A percentile compares a stretch with the other conserved stretches of the same genome.
These are phyloP conservation scores for Litocranius walleri DNA, from an alignment of 2,113 vertebrate species.

Conservation along the genomic window DNA sequence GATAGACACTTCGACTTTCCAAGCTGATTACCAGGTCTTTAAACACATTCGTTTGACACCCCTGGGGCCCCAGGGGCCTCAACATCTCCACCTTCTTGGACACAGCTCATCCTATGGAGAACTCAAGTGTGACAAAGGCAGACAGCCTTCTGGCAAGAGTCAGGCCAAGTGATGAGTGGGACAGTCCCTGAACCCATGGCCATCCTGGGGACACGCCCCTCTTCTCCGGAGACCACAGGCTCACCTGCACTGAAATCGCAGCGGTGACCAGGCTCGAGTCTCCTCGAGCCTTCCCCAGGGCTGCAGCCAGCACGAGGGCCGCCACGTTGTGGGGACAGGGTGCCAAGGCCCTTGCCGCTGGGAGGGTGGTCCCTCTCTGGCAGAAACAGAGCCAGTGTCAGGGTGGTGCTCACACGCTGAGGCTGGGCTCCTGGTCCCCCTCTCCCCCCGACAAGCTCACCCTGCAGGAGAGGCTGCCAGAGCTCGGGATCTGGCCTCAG, in stretches of 20 bases:
- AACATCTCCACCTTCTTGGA: neutral
- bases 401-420: accelerated
- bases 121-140: neutral
- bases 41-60: neutral
- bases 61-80: too few relatives aligned
- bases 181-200: neutral
- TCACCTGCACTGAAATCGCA: slow-evolving; percentile 39
- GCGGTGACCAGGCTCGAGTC: accelerated
- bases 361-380: slow-evolving; percentile 33
- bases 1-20: neutral
- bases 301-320: neutral
- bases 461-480: slow-evolving; percentile 24
- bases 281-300: neutral
- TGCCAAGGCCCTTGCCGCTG: neutral
- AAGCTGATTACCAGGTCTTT: neutral
- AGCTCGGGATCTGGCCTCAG: neutral
- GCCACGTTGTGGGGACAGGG: neutral
- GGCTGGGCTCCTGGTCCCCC: neutral
- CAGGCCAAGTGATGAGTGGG: neutral
- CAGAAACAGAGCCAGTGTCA: neutral
- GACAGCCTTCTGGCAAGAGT: neutral
- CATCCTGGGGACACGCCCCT: neutral
- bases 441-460: neutral
- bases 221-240: neutral
- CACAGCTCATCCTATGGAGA: neutral